Conservation (phyloP, 2,888 invertebrate genomes). For the Mesoligia furuncula region DNA sequence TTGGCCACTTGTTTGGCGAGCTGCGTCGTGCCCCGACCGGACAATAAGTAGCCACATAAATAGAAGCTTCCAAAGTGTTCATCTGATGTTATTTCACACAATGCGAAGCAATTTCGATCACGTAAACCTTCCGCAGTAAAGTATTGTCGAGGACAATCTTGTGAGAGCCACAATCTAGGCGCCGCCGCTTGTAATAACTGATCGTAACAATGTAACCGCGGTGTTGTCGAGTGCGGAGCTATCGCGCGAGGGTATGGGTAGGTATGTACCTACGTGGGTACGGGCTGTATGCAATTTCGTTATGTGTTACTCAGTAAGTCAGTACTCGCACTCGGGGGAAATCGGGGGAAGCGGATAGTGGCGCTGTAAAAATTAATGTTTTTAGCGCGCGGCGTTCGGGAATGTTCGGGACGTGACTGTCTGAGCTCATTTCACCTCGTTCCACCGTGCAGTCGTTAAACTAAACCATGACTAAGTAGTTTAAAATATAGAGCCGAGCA, state of each 20-base stretch:
- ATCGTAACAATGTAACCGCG: neutral
- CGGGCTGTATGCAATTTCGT: constrained; percentile 12
- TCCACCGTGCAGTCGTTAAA: neutral
- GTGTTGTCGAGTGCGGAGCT: neutral
- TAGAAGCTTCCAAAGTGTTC: constrained; percentile 3
- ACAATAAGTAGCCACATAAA: neutral
- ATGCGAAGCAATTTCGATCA: constrained; percentile 33
- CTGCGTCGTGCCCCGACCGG: neutral
- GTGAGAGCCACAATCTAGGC: neutral
- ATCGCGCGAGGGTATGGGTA: neutral
- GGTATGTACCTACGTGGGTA: neutral
- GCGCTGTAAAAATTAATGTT: constrained; percentile 31
- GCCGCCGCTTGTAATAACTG: constrained; percentile 13
- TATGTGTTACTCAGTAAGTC: constrained; percentile 20
- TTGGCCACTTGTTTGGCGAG: neutral
- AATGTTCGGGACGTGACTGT: constrained; percentile 9
- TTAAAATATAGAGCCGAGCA: constrained; percentile 1
- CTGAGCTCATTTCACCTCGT: neutral
- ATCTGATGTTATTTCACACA: constrained; percentile 16
- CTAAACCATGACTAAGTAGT: neutral
- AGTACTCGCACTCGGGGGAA: constrained; percentile 43
- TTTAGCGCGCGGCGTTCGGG: constrained; percentile 15
- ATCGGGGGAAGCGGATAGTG: constrained; percentile 28
- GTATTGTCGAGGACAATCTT: constrained; percentile 17
- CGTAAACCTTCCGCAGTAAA: constrained; percentile 16